Base-by-base conservation (phyloP, 2,797 vertebrate species). In the Euthynnus affinis region DNA sequence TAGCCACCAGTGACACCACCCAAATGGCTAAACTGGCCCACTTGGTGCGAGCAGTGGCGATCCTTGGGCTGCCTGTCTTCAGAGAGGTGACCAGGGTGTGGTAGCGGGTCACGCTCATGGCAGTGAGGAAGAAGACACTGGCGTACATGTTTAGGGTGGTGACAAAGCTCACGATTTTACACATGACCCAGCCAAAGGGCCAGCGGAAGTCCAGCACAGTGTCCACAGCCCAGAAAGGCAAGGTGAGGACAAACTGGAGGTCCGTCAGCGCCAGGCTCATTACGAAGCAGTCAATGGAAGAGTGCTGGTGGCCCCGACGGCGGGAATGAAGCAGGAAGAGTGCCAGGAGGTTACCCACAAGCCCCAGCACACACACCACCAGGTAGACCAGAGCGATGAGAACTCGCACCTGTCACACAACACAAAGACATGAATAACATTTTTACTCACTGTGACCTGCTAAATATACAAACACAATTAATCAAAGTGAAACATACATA, bases 91-190 rank as follows among this genome's bases (percentile, higher is more conserved):
- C 79, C 64, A 96, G 76, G 2, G 92, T 85, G 88, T 88, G 91
- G 90, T 95, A 96, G 14, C 95, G 93, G 2, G 94, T 93, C 71
- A 96, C 90, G 3, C 94, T 96, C 95, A 95, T 94, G 61, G 94
- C 93, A 0, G 95, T 93, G 70, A 96, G 93, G 86, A 96, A 95
- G 88, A 95, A 96, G 59, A 94, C 94, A 44, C 95, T 94, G 74
- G 95, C 94, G 7, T 95, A 96, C 95, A 95, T 95, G 88, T 94
- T 96, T 86, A 96, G 92, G 55, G 93, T 95, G 9, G 94, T 94
- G 73, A 95, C 93, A 0, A 93, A 94, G 89, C 94, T 94, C 70
- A 96, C 92, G 0, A 95, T 90, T 89, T 96, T 96, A 67, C 95
- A 95, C 95, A 95, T 94, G 80, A 93, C 71, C 20, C 88, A 63